Base-by-base conservation (phyloP, 2,888 invertebrate species). In the Cheilosia scutellata region DNA sequence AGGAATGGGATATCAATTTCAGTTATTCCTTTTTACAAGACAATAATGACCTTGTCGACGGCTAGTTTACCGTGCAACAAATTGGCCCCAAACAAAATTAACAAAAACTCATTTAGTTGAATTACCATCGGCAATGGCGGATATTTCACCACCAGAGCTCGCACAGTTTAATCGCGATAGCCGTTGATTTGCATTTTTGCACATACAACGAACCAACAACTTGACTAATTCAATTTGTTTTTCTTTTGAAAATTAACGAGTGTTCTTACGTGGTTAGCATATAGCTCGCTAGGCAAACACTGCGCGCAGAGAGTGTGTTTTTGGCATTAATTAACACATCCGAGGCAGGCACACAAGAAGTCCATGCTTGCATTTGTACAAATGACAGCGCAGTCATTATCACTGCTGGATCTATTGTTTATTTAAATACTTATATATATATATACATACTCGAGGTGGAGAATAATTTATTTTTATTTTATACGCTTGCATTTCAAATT, bases 261-360 rank as follows among this genome's bases (percentile, higher is more conserved):
- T 70, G 55, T 78, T 40, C 49, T 51, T 37, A 25, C 47, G 42
- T 27, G 20, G 20, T 40, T 57, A 57, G 44, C 53, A 51, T 20
- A 60, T 11, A 68, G 51, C 62, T 20, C 33, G 27, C 7, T 44
- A 7, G 62, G 44, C n/a, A 44, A 62, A 33, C 42, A 25, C n/a
- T 42, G n/a, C 6, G 51, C 53, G 62, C 57, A 63, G 49, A 78
- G 47, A 55, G 25, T 37, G 25, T 37, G 33, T 65, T 58, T 80
- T 74, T 29, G 65, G 42, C 53, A 74, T 74, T 80, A 74, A 80
- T 80, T 80, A 80, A 80, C 74, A 80, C 74, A 72, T 74, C 60
- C 60, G 60, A 27, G 53, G 58, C 20, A 31, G 74, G 60, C 29
- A 53, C 37, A 53, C 25, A 49, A 71, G 78, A 63, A 51, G 71